A percentile compares a stretch with the other conserved stretches of the same genome.
Evolutionary conservation across 2,797 vertebrate genomes (phyloP).

Genomic region (Muscicapa comitata): DNA sequence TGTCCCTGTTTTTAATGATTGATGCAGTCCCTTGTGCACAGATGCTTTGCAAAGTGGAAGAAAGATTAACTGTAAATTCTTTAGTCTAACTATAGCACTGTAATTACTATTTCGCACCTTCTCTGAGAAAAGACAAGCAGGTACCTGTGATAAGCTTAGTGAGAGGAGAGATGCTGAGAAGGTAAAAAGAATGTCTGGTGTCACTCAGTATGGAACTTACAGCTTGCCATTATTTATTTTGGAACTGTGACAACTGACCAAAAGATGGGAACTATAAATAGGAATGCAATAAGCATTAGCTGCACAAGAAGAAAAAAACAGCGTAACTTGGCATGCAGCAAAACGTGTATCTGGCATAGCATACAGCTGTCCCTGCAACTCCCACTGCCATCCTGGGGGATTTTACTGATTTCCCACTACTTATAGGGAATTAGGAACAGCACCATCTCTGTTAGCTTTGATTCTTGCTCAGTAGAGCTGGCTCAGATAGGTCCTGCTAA

Average conservation of each 20-base stretch:
- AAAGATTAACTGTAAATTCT: neutral
- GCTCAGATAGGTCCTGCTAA: neutral
- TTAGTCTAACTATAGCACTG: neutral
- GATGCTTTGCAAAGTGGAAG: neutral
- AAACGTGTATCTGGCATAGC: neutral
- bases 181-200: neutral
- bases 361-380: neutral
- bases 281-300: neutral
- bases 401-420: neutral
- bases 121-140: neutral
- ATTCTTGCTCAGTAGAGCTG: neutral
- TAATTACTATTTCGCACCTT: neutral
- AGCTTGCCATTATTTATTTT: neutral
- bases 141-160: neutral
- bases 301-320: neutral
- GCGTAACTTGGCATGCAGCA: neutral
- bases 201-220: neutral
- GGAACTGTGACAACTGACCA: neutral
- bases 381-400: neutral
- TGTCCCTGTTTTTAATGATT: neutral
- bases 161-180: neutral
- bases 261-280: constrained; percentile 22
- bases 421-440: neutral
- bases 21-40: neutral
- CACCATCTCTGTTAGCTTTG: neutral